phyloP scores from a whole-genome alignment of 2,888 invertebrate species.

The Escarpia spicata region DNA sequence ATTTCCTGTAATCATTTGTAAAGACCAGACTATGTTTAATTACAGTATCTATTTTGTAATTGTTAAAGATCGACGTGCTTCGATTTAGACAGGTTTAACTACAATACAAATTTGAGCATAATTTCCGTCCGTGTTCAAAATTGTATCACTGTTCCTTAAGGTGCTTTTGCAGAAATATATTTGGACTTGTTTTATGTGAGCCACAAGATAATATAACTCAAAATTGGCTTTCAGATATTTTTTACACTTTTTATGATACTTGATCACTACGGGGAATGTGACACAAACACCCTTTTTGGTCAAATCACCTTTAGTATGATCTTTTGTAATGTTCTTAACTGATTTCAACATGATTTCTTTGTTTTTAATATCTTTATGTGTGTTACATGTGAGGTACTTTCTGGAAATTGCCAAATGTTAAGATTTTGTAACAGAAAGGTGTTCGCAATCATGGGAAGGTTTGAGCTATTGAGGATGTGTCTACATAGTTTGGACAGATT shows the following conservation, averaged over 20 bases:
- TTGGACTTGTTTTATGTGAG: neutral
- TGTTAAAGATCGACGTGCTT: neutral
- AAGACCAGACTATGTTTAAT: neutral
- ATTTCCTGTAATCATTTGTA: neutral
- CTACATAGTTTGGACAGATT: neutral
- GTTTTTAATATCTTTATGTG: neutral
- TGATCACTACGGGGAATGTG: too few species aligned
- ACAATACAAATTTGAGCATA: neutral
- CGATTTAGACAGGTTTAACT: neutral
- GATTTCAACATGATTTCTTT: neutral
- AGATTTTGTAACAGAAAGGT: neutral
- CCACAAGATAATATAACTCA: neutral
- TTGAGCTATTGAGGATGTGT: neutral
- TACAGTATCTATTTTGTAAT: neutral
- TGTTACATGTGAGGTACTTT: neutral
- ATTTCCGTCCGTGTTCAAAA: neutral
- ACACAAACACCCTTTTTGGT: too few species aligned
- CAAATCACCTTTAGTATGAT: too few species aligned
- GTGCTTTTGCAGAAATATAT: neutral
- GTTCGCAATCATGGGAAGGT: neutral
- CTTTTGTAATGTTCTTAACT: neutral
- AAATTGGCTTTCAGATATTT: neutral
- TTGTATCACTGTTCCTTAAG: neutral
- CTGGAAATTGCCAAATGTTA: neutral
- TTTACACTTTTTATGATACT: neutral